Base-by-base conservation (phyloP, 2,888 invertebrate species). In the Ypsolopha sequella region DNA sequence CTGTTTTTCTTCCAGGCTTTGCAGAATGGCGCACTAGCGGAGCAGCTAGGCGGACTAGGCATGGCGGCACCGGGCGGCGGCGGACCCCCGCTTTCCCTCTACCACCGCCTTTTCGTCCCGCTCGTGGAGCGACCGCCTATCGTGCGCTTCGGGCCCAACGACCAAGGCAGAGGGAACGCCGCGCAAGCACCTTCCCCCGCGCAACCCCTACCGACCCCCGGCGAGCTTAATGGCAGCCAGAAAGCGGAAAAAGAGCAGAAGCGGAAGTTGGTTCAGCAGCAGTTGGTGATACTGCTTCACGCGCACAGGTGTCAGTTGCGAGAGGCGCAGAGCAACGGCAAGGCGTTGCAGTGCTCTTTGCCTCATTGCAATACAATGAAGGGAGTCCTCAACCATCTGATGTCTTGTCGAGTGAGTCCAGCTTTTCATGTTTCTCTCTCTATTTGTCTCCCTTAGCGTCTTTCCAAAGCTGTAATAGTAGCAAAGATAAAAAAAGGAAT, bases 341-440 rank as follows among this genome's bases (percentile, higher is more conserved):
- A 95, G 71, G 89, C 91, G 56, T 91, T 92, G 90, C 92, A 92
- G 69, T 99, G 99, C 79, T 91, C 91, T 33, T 89, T 99, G 59
- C 97, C 98, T n/a, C 98, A 99, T 78, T 99, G 99, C 85, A 94
- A 95, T 75, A 98, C 98, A 6, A 99, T 99, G 99, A 99, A 99
- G 79, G 96, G 95, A 63, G 99, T 99, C 11, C 88, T 99, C 58
- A 96, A 94, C 66, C 99, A 99, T 70, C 98, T 99, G 99, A 97
- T 97, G 60, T 95, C 93, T 9, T 99, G 99, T 82, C 93, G 93
- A 76, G 89, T 89, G 51, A 56, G 66, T 61, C 13, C 35, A 14
- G 7, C 0, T 48, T 41, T 24, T 24, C 24, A 38, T 10, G 38
- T 38, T 8, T 38, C n/a, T 45, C 11, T 35, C 7, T 39, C 8